A percentile compares a stretch with the other conserved stretches of the same genome.
Conservation (phyloP, 2,888 invertebrate species). For the Endomychus coccineus region DNA sequence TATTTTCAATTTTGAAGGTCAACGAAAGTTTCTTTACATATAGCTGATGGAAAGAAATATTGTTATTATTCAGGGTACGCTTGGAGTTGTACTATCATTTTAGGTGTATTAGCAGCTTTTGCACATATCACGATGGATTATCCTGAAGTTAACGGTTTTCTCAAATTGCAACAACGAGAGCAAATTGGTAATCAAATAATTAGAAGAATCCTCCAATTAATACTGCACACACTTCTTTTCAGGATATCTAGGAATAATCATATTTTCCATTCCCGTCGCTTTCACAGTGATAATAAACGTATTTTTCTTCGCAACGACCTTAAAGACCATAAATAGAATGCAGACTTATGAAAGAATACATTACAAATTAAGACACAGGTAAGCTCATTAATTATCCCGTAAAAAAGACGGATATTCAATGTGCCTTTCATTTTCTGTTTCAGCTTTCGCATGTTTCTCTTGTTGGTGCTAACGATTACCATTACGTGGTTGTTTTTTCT, state of each 20-base stretch:
- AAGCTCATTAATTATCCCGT: conserved; percentile 25
- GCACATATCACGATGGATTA: conserved; percentile 75
- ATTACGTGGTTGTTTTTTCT: conserved; percentile 70
- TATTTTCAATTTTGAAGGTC: conserved; percentile 54
- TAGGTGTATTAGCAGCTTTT: conserved; percentile 69
- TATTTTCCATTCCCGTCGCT: conserved; percentile 76
- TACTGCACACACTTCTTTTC: too few species aligned
- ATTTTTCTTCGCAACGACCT: conserved; percentile 73
- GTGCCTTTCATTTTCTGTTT: conserved; percentile 34
- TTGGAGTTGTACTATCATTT: conserved; percentile 64
- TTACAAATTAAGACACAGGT: conserved; percentile 80
- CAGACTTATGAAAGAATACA: conserved; percentile 80
- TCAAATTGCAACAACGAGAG: conserved; percentile 56
- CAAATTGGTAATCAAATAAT: conserved; percentile 53
- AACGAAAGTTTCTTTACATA: conserved; percentile 73
- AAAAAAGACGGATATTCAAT: too few species aligned
- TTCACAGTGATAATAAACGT: conserved; percentile 71
- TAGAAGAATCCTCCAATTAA: conserved; percentile 6
- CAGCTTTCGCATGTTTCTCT: conserved; percentile 73
- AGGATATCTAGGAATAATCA: conserved; percentile 75
- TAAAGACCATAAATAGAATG: conserved; percentile 70
- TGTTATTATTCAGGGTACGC: conserved; percentile 80
- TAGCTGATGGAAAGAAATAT: conserved; percentile 79
- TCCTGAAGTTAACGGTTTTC: conserved; percentile 49
- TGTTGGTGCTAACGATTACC: conserved; percentile 68